Conservation (phyloP, 2,797 vertebrate genomes). For the Coregonus ussuriensis region DNA sequence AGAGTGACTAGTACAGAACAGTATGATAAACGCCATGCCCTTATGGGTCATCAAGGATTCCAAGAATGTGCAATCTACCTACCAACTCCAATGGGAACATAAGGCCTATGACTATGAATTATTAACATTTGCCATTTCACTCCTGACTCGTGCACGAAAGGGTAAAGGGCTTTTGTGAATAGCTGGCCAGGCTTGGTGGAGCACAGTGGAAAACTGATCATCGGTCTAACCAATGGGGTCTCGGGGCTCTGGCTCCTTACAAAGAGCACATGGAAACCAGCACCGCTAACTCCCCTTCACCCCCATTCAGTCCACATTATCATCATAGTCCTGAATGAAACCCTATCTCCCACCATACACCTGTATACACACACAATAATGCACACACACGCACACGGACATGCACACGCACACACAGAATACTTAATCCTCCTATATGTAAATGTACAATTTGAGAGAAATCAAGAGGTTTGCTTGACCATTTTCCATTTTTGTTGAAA, state of each 20-base stretch:
- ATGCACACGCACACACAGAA: too few relatives aligned
- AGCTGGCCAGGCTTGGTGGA: conserved; percentile 75
- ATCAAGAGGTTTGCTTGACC: too few relatives aligned
- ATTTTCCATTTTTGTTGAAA: too few relatives aligned
- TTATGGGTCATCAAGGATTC: conserved; percentile 17
- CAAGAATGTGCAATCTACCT: conserved; percentile 23
- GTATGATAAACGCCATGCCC: background rate
- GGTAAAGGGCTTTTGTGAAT: conserved; percentile 75
- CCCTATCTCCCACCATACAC: background rate
- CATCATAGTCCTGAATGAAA: conserved; percentile 26
- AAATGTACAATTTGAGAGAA: too few relatives aligned
- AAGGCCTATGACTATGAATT: conserved; percentile 71
- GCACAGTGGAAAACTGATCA: conserved; percentile 74
- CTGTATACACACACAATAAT: background rate
- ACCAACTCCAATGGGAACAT: conserved; percentile 41
- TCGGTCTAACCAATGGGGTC: conserved; percentile 61
- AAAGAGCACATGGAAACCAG: conserved; percentile 76
- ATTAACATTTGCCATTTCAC: conserved; percentile 79
- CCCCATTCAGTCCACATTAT: conserved; percentile 22
- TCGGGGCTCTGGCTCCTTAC: conserved; percentile 53
- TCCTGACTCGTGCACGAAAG: conserved; percentile 71
- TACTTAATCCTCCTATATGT: too few relatives aligned
- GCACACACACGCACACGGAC: too few relatives aligned
- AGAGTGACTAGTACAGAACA: too few relatives aligned
- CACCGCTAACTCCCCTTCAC: conserved; percentile 49